Conservation (phyloP, 1,140 invertebrate genomes). For the Muscidifurax raptorellus region DNA sequence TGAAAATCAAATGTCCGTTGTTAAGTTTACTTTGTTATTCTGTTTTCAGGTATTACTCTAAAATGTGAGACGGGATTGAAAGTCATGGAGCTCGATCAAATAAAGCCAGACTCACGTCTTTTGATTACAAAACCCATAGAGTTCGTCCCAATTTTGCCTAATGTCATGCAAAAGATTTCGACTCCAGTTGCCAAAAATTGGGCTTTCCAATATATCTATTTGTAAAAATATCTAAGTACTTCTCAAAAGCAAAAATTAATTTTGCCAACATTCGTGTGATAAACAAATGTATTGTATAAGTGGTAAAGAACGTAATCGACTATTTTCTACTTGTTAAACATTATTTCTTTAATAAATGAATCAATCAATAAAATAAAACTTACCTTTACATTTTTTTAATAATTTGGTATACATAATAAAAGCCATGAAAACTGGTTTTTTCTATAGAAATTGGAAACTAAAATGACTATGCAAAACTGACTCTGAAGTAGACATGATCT, state of each 20-base stretch:
- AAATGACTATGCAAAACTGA: no score
- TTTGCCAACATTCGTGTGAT: no score
- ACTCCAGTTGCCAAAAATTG: neutral
- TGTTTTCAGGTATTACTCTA: neutral
- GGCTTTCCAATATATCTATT: neutral
- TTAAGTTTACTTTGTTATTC: neutral
- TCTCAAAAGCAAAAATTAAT: slow-evolving; percentile 14
- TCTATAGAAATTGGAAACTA: no score
- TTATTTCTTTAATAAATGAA: no score
- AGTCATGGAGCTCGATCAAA: slow-evolving; percentile 55
- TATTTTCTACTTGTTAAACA: no score
- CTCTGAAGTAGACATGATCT: no score
- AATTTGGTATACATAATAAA: no score
- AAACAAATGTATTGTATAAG: no score
- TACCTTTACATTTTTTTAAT: no score
- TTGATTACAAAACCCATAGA: slow-evolving; percentile 47
- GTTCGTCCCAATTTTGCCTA: slow-evolving; percentile 18
- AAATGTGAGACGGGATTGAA: slow-evolving; percentile 46
- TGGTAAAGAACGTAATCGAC: no score
- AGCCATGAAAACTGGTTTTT: no score
- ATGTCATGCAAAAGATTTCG: neutral
- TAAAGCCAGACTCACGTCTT: slow-evolving; percentile 44
- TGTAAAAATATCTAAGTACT: neutral
- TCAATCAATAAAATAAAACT: no score
- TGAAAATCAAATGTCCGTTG: neutral